Evolutionary conservation across 2,888 invertebrate genomes (phyloP), one percentile per base, ranked within the genome.

Genomic region (Metalampra italica): DNA sequence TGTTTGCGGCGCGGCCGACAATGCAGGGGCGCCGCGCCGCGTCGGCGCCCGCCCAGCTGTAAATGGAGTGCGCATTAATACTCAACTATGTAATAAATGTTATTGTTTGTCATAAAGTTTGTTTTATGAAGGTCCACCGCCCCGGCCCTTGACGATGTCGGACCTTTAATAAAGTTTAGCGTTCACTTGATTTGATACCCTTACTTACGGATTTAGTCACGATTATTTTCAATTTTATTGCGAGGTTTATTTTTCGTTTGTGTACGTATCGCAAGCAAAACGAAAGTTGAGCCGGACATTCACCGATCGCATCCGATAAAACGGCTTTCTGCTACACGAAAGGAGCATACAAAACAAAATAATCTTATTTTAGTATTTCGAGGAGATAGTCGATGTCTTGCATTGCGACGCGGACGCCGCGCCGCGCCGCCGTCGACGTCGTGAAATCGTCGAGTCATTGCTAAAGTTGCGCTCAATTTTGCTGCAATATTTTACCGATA

Each of bases 41-140:
- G 56, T 61, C 64, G 81, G 70, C 84, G 78, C 74, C 78, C 71
- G 66, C 71, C 68, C 71, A 71, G 70, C 79, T 79, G 76, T 80
- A 83, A 86, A 84, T 81, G 77, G 75, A 80, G 69, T 77, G 67
- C 74, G 74, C 80, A 82, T 84, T 85, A 85, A 87, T 86, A 82
- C 78, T 73, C 76, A 72, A 83, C 82, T 82, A 82, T 78, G 82
- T 78, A 80, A 85, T 87, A 84, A 85, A 86, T 86, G 85, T 85
- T 87, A 86, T 87, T 86, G 85, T 86, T 83, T 81, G 82, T 78
- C 82, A 82, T 86, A 86, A 86, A 88, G 67, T 80, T 83, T 77
- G 78, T 82, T 85, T 85, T 85, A 85, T 86, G 75, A 78, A 79
- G 84, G 83, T 79, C 78, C 71, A 59, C 70, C 71, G 46, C 46